Evolutionary conservation across 1,140 invertebrate genomes (phyloP), one percentile per base, ranked within the genome.

Genomic region (Rhopalosiphum maidis): DNA sequence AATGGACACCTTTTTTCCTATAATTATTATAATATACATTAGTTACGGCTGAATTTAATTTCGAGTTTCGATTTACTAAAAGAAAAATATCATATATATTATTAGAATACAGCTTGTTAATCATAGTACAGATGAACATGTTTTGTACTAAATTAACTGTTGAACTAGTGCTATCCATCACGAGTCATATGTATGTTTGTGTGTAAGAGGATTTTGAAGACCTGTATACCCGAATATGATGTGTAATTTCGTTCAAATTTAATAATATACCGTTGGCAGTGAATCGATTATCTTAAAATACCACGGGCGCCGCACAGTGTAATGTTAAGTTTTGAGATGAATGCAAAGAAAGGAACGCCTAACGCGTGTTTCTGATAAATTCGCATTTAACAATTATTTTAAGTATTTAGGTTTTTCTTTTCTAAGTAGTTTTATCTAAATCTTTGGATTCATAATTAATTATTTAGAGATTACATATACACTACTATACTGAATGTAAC

Each of bases 61-160:
- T 88, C 46, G 1, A n/a, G 46, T 88, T 51, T 30, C 30, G 30
- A 88, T 51, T 51, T 88, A 21, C 46, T 11, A 7, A n/a, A 18
- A 46, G 11, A n/a, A 25, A 46, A 87, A 48, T 86, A 43, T 23
- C 83, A 21, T 25, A 41, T 86, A 86, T 86, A 86, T 86, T 25
- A 86, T 41, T 23, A 86, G 30, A 77, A 77, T 18, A n/a, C 30
- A n/a, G 60, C 60, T n/a, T 77, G 60, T 77, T 77, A 77, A 77
- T 77, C 60, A 77, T 77, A 77, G n/a, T 77, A 43, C 83, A 25
- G 83, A 86, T 86, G 22, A 86, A 86, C 37, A 86, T 86, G 37
- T 86, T 86, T 43, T 41, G 23, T 86, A 37, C n/a, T 83, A 83
- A 77, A 77, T 77, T 77, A 77, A 77, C 60, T n/a, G n/a, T n/a